These are phyloP conservation scores for Sarcophaga bullata DNA, from an alignment of 1,140 invertebrate species.

Conservation along the genomic window DNA sequence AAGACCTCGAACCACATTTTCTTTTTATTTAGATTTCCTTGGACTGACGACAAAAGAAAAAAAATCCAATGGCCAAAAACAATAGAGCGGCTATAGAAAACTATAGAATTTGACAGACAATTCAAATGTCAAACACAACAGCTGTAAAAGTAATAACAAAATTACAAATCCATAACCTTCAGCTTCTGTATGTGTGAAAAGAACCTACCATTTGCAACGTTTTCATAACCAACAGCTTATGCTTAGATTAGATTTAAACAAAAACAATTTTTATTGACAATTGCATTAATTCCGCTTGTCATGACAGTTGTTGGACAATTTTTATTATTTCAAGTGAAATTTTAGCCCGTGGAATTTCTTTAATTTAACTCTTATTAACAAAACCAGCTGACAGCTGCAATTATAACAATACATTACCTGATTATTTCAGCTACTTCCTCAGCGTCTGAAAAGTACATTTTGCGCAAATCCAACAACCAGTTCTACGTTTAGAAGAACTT, in stretches of 20 bases:
- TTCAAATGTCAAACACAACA: conserved; percentile 19
- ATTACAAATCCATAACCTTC: not conserved
- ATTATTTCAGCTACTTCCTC: not conserved
- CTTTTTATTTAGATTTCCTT: conserved; percentile 9
- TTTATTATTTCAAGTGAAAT: conserved; percentile 13
- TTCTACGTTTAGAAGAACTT: conserved; percentile 29
- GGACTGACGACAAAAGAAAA: not conserved
- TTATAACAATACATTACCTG: not conserved
- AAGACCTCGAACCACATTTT: conserved; percentile 75
- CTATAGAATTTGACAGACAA: conserved; percentile 15
- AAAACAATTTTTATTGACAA: conserved; percentile 1
- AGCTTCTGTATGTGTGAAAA: no score
- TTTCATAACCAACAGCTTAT: not conserved
- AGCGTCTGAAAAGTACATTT: not conserved
- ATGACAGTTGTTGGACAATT: not conserved
- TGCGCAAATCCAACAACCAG: not conserved
- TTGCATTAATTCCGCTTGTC: conserved; percentile 17
- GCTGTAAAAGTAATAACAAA: conserved; percentile 28
- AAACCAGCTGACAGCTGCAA: no score
- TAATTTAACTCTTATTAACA: not conserved
- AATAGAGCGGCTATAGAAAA: not conserved
- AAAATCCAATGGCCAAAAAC: conserved; percentile 7
- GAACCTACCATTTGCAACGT: no score
- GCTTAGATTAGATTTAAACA: not conserved
- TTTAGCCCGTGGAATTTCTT: conserved; percentile 7